These are phyloP conservation scores for Polymixis flavicincta DNA, from an alignment of 2,888 invertebrate genomes.

Conservation along the genomic window DNA sequence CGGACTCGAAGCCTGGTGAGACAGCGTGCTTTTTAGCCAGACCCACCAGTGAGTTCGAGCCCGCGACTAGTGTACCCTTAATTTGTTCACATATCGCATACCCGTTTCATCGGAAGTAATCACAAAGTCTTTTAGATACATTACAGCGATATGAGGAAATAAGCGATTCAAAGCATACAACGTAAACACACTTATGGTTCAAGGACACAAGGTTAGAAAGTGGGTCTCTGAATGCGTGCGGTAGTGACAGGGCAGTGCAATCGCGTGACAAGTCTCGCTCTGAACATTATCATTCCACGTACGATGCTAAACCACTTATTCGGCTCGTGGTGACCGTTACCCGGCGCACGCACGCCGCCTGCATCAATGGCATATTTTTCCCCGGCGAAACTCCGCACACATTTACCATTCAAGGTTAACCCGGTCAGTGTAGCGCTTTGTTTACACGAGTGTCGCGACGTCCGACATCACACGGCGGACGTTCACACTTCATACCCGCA, in stretches of 20 bases:
- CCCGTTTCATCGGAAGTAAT: constrained; percentile 34
- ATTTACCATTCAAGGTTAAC: constrained; percentile 90
- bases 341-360: constrained; percentile 87
- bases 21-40: too few relatives aligned
- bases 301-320: constrained; percentile 89
- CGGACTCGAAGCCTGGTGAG: too few relatives aligned
- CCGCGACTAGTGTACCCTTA: too few relatives aligned
- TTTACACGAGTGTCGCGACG: constrained; percentile 82
- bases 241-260: constrained; percentile 78
- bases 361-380: constrained; percentile 90
- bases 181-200: constrained; percentile 68
- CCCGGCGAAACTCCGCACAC: constrained; percentile 87
- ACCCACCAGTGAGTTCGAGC: too few relatives aligned
- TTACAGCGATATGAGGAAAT: constrained; percentile 34
- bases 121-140: constrained; percentile 9
- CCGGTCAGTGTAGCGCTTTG: constrained; percentile 88
- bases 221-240: constrained; percentile 82
- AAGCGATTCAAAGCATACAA: constrained; percentile 44
- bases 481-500: constrained; percentile 67
- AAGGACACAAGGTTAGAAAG: constrained; percentile 86
- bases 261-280: constrained; percentile 85
- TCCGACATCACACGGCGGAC: constrained; percentile 72
- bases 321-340: constrained; percentile 88
- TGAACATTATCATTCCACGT: constrained; percentile 88
- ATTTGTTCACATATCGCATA: constrained; percentile 38